These are phyloP conservation scores for Thamnophis elegans DNA, from an alignment of 2,797 vertebrate genomes.

Conservation along the genomic window DNA sequence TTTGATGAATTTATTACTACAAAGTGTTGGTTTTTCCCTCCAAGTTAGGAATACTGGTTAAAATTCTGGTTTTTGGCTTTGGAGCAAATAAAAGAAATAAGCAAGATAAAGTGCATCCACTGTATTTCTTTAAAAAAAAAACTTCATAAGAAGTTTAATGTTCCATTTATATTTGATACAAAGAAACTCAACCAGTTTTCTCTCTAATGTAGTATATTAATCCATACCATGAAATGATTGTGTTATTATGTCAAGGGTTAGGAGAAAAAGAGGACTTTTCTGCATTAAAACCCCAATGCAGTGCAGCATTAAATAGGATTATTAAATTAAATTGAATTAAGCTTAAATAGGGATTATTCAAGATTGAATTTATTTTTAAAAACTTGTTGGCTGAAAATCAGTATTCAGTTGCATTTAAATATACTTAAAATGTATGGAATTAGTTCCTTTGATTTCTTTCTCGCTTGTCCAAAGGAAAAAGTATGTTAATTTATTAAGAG, in stretches of 20 bases:
- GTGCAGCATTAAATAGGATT: neutral
- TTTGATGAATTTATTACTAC: neutral
- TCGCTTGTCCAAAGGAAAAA: constrained; percentile 22
- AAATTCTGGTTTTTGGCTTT: neutral
- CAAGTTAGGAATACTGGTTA: neutral
- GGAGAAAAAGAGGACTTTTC: neutral
- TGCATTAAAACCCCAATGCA: neutral
- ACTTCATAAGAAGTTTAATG: neutral
- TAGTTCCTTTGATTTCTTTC: constrained; percentile 5
- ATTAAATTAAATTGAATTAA: neutral
- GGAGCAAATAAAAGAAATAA: neutral
- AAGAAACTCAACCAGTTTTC: neutral
- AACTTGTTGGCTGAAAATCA: neutral
- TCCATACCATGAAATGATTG: neutral
- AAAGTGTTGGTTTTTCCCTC: neutral
- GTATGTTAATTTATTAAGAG: neutral
- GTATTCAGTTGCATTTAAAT: neutral
- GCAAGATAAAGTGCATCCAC: neutral
- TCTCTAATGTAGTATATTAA: neutral
- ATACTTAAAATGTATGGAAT: neutral
- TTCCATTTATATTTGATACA: neutral
- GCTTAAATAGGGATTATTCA: neutral
- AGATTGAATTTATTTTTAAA: neutral
- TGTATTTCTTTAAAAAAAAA: neutral
- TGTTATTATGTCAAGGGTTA: neutral